Evolutionary conservation across 2,113 vertebrate species (phyloP), one percentile per base, ranked within the genome.

Genomic region (Thymallus thymallus): DNA sequence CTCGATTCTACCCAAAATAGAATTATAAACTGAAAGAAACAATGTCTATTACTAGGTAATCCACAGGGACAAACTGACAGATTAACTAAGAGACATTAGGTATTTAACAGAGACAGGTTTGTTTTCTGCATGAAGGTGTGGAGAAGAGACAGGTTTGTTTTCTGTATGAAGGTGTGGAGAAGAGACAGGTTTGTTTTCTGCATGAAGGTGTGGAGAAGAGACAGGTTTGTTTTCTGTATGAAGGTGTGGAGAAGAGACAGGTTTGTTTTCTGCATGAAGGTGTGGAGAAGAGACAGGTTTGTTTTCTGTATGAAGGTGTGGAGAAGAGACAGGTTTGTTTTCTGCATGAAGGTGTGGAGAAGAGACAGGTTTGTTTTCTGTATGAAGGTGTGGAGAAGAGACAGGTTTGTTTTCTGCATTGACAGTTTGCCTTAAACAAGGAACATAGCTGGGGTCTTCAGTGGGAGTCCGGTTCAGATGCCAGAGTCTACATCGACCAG

Each of bases 401-500:
- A 35, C 3, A 68, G 64, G 26, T 69, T 75, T 30, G 69, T 75
- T 30, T 41, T 58, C 67, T 71, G 76, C 68, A 71, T 67, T 80
- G 62, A 71, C 66, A 64, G 20, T 71, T 64, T 72, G 55, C 55
- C 71, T 77, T 75, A 69, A 82, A 79, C 29, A 81, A 68, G 67
- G 41, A 75, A 74, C 2, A 32, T 60, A 65, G 75, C 10, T 23
- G 65, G 56, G 45, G 29, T 75, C 63, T 10, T 35, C 18, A 14
- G 26, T 51, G 56, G 18, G 56, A 66, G 61, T 16, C 24, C 58
- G 9, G n/a, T 22, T 62, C 23, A 14, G 32, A 92, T 14, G 91
- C 93, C 80, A 51, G 48, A 51, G 48, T 93, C 91, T 30, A 93
- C 93, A 70, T 89, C 92, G 48, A 84, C 91, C n/a, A 94, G 76